These are phyloP conservation scores for Salmo trutta DNA, from an alignment of 2,797 vertebrate genomes.

Conservation along the genomic window DNA sequence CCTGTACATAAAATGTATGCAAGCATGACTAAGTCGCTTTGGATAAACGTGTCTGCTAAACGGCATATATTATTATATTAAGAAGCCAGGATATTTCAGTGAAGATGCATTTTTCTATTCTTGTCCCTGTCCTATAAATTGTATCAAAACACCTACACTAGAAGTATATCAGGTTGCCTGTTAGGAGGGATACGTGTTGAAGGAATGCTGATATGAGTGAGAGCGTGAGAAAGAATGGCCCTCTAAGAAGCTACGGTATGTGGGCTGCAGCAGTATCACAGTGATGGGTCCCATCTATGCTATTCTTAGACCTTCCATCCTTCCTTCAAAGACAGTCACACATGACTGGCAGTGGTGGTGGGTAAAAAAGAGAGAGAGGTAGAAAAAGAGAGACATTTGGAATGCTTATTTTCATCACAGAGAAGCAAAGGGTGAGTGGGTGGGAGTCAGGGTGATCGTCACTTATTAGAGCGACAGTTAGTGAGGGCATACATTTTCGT, in stretches of 20 bases:
- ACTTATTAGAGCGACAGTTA: not conserved
- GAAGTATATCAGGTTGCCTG: not conserved
- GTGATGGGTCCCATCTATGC: slow-evolving; percentile 52
- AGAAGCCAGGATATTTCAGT: not conserved
- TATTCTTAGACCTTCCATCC: slow-evolving; percentile 66
- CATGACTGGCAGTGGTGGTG: slow-evolving; percentile 53
- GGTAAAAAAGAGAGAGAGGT: slow-evolving; percentile 4
- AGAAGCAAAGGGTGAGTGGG: not conserved
- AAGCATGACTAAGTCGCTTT: too few relatives aligned
- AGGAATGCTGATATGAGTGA: slow-evolving; percentile 37
- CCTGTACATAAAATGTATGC: too few relatives aligned
- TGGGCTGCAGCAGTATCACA: slow-evolving; percentile 60
- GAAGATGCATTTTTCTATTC: not conserved
- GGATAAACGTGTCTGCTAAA: too few relatives aligned
- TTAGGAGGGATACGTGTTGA: slow-evolving; percentile 29
- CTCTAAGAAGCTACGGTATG: slow-evolving; percentile 41
- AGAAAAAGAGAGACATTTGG: slow-evolving; percentile 24
- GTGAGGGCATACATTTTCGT: not conserved
- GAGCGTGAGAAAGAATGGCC: slow-evolving; percentile 29
- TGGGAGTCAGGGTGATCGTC: not conserved
- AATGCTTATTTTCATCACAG: slow-evolving; percentile 16
- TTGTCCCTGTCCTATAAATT: not conserved
- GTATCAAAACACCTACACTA: slow-evolving; percentile 5
- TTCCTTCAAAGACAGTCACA: slow-evolving; percentile 62
- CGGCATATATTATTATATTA: too few relatives aligned